These are phyloP conservation scores for Xenopus laevis DNA, from an alignment of 2,113 vertebrate genomes.

Conservation along the genomic window DNA sequence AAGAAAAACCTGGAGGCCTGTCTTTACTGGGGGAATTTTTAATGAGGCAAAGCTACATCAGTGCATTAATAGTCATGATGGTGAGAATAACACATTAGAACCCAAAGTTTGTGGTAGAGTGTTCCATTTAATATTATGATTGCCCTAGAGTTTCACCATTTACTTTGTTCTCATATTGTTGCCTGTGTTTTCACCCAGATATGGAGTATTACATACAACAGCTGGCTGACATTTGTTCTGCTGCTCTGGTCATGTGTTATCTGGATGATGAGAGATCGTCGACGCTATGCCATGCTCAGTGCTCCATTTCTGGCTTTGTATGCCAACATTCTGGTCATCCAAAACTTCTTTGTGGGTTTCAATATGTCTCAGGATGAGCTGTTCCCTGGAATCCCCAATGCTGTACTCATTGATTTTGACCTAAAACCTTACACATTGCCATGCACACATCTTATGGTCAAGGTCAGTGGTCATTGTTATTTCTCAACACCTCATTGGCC, in stretches of 20 bases:
- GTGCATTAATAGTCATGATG: slow-evolving; percentile 75
- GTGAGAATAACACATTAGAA: slow-evolving; percentile 50
- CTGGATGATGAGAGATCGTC: slow-evolving; percentile 67
- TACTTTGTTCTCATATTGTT: neutral
- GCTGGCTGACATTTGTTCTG: slow-evolving; percentile 69
- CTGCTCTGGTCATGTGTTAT: slow-evolving; percentile 73
- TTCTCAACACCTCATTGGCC: no score
- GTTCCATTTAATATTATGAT: neutral
- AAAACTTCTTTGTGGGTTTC: slow-evolving; percentile 67
- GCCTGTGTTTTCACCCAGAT: slow-evolving; percentile 49
- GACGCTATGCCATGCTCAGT: slow-evolving; percentile 70
- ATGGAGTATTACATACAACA: slow-evolving; percentile 70
- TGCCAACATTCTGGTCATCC: slow-evolving; percentile 67
- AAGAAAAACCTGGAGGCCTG: slow-evolving; percentile 50
- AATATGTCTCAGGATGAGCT: slow-evolving; percentile 65
- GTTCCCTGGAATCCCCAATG: slow-evolving; percentile 58
- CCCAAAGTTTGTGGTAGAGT: neutral
- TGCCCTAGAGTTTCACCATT: neutral
- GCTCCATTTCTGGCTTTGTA: slow-evolving; percentile 74
- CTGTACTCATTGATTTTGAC: slow-evolving; percentile 70
- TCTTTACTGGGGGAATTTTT: slow-evolving; percentile 61
- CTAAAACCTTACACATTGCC: slow-evolving; percentile 61
- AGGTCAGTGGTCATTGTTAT: slow-evolving; percentile 51
- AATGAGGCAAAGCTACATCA: slow-evolving; percentile 75
- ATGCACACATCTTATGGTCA: slow-evolving; percentile 65